Evolutionary conservation across 2,888 invertebrate species (phyloP).

Genomic region (Nesidiocoris tenuis): DNA sequence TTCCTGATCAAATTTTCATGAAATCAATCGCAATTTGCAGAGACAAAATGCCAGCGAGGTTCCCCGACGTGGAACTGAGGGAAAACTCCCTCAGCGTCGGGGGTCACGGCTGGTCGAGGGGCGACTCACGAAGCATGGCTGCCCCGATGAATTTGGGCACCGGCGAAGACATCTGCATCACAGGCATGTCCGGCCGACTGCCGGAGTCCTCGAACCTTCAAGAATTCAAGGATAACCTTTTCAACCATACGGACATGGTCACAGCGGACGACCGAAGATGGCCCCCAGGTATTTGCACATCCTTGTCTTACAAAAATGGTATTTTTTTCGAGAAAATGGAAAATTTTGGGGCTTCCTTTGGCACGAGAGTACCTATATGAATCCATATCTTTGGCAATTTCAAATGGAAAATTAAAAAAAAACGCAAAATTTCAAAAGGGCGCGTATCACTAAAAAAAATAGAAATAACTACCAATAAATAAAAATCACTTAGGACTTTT

Average conservation of each 20-base stretch:
- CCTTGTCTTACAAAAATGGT: background rate
- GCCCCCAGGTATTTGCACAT: conserved; percentile 64
- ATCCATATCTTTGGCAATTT: too few relatives aligned
- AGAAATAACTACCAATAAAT: too few relatives aligned
- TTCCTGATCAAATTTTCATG: background rate
- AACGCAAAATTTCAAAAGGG: too few relatives aligned
- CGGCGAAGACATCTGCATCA: conserved; percentile 72
- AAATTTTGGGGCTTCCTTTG: too few relatives aligned
- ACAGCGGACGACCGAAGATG: conserved; percentile 89
- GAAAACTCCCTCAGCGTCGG: conserved; percentile 45
- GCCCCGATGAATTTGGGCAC: conserved; percentile 35
- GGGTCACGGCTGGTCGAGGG: conserved; percentile 42
- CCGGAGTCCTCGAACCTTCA: conserved; percentile 89
- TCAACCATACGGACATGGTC: conserved; percentile 88
- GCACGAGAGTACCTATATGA: too few relatives aligned
- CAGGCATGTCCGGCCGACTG: conserved; percentile 78
- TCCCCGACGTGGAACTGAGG: conserved; percentile 59
- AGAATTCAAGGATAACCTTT: conserved; percentile 88
- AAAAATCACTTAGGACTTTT: too few relatives aligned
- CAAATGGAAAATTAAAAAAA: too few relatives aligned
- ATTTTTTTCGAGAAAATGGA: too few relatives aligned
- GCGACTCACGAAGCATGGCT: conserved; percentile 41
- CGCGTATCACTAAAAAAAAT: too few relatives aligned
- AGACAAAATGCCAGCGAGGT: conserved; percentile 68
- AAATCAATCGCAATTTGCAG: conserved; percentile 5